Base-by-base conservation (phyloP, 2,797 vertebrate genomes). In the Eulemur albifrons region DNA sequence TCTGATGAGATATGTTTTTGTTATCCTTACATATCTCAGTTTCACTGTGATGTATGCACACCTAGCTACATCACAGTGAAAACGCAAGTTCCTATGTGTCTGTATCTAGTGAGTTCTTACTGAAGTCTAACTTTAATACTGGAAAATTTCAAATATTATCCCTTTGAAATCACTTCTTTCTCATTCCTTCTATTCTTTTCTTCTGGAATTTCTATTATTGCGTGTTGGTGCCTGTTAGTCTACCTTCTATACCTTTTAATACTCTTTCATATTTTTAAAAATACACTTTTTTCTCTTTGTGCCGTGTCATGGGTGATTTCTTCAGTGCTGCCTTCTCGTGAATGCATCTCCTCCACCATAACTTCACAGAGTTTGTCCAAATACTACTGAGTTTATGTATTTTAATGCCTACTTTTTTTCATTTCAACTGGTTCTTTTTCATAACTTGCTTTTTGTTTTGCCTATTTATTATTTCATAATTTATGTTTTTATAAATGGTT, bases 381-480 rank as follows among this genome's bases (percentile, higher is more conserved):
- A 23, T 43, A 35, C 12, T 69, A 38, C 38, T 59, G 38, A 67
- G 32, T 82, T 73, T 82, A 57, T 67, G 1, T 50, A 59, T 95
- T 83, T 81, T 61, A 76, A 52, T 40, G 54, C 35, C n/a, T 77
- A 13, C 32, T 76, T 90, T 90, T 92, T 92, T 87, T 73, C 12
- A 80, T 75, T 73, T 88, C 38, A 88, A 63, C 50, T 59, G 14
- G 12, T 63, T 93, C 3, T 75, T 50, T 94, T 76, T 72, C 9
- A 43, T 80, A 80, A 79, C 38, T 80, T 82, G 15, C 20, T 73
- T 94, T 94, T 94, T 59, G 4, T 63, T 90, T 92, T 80, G 50
- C 25, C 27, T 84, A 35, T 84, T 83, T 94, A 27, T 83, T 94
- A 27, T 38, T 92, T 82, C 43, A 81, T 87, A 61, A 94, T 25